Base-by-base conservation (phyloP, 2,797 vertebrate genomes). In the Heterohyrax brucei region DNA sequence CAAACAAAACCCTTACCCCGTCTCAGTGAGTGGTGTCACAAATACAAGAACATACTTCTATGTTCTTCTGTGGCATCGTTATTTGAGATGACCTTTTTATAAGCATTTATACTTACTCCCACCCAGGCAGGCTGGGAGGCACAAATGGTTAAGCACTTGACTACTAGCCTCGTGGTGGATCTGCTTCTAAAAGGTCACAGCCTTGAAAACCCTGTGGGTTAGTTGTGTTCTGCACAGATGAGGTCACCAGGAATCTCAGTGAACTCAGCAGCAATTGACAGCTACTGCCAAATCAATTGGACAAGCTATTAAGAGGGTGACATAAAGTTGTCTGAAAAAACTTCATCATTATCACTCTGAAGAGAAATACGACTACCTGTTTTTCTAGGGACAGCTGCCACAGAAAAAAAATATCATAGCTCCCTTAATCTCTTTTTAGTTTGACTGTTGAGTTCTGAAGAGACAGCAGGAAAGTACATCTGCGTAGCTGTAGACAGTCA, bases 251-350 rank as follows among this genome's bases (percentile, higher is more conserved):
- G 33, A 22, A 19, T 73, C 10, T 8, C 19, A 44, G 44, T 44
- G 2, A 14, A 1, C 7, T 8, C 18, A 10, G 1, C 33, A 44
- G 19, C 33, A 73, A 44, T 19, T 73, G 16, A 19, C n/a, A 70
- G 44, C 73, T 78, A 72, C 30, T 80, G 77, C 21, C 64, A 79
- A 79, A 90, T 68, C 18, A 62, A 4, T 44, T 93, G 33, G 81
- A 28, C 24, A 83, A 91, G 66, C 70, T 81, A 3, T 91, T 80
- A 85, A 53, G 61, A 46, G 68, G 30, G 22, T 82, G 1, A 86
- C 93, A 82, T 93, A 21, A 90, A 72, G 70, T 89, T 21, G 92
- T 93, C 89, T 62, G 66, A 61, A 72, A 48, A 93, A 64, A 95
- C 66, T 62, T 12, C 0, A 53, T 82, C n/a, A 44, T 14, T 93